These are phyloP conservation scores for Eurois occulta DNA, from an alignment of 2,888 invertebrate genomes.

Conservation along the genomic window DNA sequence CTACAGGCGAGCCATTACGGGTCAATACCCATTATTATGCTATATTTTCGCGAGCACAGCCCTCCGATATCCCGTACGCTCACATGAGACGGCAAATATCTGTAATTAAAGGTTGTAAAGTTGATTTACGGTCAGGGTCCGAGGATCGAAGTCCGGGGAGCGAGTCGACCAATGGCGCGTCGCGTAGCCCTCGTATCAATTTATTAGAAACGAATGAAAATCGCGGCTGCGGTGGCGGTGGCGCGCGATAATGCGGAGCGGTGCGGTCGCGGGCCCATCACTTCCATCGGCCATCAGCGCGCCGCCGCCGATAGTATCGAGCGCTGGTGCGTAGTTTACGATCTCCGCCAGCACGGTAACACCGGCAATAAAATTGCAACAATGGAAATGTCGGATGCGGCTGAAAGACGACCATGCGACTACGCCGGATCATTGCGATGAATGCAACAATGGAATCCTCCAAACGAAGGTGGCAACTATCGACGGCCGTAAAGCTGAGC, in stretches of 20 bases:
- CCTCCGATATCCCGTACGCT: conserved; percentile 88
- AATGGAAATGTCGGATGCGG: conserved; percentile 89
- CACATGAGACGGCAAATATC: conserved; percentile 90
- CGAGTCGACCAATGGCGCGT: conserved; percentile 86
- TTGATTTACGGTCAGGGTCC: conserved; percentile 89
- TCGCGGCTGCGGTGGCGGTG: conserved; percentile 88
- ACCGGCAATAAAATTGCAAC: conserved; percentile 90
- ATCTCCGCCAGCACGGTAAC: conserved; percentile 87
- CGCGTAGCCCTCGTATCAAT: conserved; percentile 86
- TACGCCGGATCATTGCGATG: conserved; percentile 87
- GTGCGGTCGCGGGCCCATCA: conserved; percentile 88
- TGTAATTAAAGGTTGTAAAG: conserved; percentile 91
- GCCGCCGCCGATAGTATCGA: conserved; percentile 82
- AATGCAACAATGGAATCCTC: conserved; percentile 89
- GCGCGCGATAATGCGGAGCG: conserved; percentile 83
- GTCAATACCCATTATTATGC: conserved; percentile 91
- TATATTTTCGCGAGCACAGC: conserved; percentile 90
- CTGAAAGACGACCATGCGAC: conserved; percentile 86
- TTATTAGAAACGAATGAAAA: conserved; percentile 90
- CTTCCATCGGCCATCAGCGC: conserved; percentile 36
- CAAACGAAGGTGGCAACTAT: conserved; percentile 88
- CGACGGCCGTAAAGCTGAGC: conserved; percentile 82
- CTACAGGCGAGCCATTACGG: conserved; percentile 89
- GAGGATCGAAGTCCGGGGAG: conserved; percentile 86
- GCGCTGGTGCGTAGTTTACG: conserved; percentile 87